phyloP scores from a whole-genome alignment of 2,113 vertebrate species.

The Zosterops hypoxanthus region DNA sequence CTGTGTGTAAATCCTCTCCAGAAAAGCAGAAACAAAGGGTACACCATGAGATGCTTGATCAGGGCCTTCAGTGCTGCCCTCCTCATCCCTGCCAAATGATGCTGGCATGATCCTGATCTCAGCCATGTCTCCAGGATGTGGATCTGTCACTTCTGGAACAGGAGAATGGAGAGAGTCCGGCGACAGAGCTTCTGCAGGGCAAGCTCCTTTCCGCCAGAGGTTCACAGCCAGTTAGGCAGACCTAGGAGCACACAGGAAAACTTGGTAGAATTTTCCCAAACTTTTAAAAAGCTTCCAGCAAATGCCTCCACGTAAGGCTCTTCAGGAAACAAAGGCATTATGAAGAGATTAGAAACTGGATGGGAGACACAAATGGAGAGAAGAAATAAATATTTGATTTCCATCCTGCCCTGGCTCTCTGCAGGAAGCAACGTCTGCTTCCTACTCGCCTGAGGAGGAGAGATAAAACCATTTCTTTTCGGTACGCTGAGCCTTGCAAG shows the following conservation, averaged over 20 bases:
- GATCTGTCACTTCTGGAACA: neutral
- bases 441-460: neutral
- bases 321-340: neutral
- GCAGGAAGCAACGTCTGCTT: neutral
- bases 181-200: neutral
- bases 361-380: neutral
- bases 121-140: neutral
- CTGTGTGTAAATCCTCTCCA: neutral
- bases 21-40: neutral
- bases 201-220: neutral
- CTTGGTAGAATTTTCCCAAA: neutral
- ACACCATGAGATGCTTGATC: neutral
- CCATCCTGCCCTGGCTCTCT: neutral
- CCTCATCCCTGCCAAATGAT: neutral
- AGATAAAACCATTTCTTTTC: neutral
- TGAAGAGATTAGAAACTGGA: neutral
- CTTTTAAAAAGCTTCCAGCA: constrained; percentile 1
- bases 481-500: neutral
- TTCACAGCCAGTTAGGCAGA: neutral
- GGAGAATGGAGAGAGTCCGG: fast-evolving
- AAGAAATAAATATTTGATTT: constrained; percentile 63
- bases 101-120: neutral
- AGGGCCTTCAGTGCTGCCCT: neutral
- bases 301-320: neutral
- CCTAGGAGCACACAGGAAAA: neutral